phyloP scores from a whole-genome alignment of 2,888 invertebrate species.

The Plagodis dolabraria region DNA sequence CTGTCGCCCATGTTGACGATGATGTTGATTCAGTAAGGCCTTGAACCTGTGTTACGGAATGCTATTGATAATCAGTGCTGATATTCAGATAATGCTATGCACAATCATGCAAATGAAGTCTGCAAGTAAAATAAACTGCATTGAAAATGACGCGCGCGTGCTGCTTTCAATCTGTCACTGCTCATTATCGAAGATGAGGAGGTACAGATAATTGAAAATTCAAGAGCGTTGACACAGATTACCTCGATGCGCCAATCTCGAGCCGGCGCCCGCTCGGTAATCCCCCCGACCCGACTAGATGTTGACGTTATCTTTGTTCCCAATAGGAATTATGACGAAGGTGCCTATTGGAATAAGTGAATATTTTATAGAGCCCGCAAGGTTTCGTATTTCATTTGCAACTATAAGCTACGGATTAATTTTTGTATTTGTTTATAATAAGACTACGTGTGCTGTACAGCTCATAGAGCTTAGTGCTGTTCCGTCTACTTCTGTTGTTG shows the following conservation, averaged over 20 bases:
- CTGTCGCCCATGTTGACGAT: too few species aligned
- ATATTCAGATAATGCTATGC: not conserved
- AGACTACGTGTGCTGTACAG: too few species aligned
- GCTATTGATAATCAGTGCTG: too few species aligned
- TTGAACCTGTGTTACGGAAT: too few species aligned
- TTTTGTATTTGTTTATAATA: too few species aligned
- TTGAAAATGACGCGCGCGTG: conserved; percentile 2
- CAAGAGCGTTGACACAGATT: conserved; percentile 26
- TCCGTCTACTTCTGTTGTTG: too few species aligned
- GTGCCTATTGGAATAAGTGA: conserved; percentile 46
- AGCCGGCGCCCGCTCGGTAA: conserved; percentile 39
- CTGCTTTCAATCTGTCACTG: conserved; percentile 48
- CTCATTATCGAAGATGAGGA: conserved; percentile 52
- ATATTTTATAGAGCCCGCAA: conserved; percentile 9
- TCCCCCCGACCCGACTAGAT: conserved; percentile 43
- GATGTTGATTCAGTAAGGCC: too few species aligned
- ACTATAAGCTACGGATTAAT: too few species aligned
- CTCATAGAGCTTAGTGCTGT: too few species aligned
- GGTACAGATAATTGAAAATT: conserved; percentile 64
- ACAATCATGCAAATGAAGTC: not conserved
- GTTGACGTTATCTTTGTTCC: conserved; percentile 56
- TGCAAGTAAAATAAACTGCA: not conserved
- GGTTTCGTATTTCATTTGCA: conserved; percentile 1
- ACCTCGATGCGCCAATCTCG: conserved; percentile 40
- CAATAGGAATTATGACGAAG: conserved; percentile 51